Evolutionary conservation across 2,797 vertebrate genomes (phyloP).

Genomic region (Sebastiscus tertius): DNA sequence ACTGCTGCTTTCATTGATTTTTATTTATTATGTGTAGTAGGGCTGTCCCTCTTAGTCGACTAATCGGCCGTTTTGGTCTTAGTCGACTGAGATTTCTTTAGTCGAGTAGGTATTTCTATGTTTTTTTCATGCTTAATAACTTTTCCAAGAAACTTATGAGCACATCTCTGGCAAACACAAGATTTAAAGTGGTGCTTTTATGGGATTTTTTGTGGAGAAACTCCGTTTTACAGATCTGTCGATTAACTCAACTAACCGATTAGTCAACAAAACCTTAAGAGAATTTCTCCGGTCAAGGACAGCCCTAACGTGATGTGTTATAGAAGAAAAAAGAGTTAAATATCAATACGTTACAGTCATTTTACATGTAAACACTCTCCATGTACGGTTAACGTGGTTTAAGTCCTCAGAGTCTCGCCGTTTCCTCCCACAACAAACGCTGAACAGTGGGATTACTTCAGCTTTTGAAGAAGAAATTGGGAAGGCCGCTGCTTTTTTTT

Average conservation of each 20-base stretch:
- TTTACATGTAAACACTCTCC: background rate
- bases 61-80: no score
- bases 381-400: background rate
- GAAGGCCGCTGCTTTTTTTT: background rate
- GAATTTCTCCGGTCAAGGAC: background rate
- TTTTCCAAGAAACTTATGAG: background rate
- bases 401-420: background rate
- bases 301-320: background rate
- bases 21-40: background rate
- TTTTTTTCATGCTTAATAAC: background rate
- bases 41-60: background rate
- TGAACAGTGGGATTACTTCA: background rate
- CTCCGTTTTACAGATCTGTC: no score
- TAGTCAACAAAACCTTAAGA: no score
- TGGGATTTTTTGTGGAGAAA: background rate
- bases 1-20: background rate
- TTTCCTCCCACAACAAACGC: background rate
- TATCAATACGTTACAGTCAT: background rate
- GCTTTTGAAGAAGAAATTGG: background rate
- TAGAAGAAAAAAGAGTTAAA: background rate
- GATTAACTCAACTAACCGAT: fast-evolving
- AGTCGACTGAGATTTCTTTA: no score
- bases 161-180: background rate
- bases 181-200: background rate
- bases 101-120: background rate